These are phyloP conservation scores for Hyles lineata DNA, from an alignment of 2,888 invertebrate genomes.

Conservation along the genomic window DNA sequence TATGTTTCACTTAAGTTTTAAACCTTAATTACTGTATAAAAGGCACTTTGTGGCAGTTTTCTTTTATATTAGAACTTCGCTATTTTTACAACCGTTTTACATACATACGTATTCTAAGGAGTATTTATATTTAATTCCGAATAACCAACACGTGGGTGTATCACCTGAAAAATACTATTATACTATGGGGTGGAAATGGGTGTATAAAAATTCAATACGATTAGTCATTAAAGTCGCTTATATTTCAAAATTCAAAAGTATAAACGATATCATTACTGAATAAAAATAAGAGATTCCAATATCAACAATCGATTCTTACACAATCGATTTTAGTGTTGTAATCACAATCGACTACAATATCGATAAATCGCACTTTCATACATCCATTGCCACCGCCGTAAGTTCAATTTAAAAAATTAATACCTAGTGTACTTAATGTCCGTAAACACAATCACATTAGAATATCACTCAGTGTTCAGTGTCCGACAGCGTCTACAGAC, in stretches of 20 bases:
- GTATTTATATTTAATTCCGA: slow-evolving; percentile 56
- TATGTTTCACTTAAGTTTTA: slow-evolving; percentile 46
- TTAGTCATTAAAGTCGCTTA: slow-evolving; percentile 31
- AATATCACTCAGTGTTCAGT: slow-evolving; percentile 80
- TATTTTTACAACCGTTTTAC: slow-evolving; percentile 72
- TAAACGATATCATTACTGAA: neutral
- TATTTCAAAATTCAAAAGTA: neutral
- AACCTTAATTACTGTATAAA: slow-evolving; percentile 69
- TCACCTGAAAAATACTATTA: slow-evolving; percentile 33
- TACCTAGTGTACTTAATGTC: slow-evolving; percentile 76
- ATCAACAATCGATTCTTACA: slow-evolving; percentile 9
- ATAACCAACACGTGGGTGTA: slow-evolving; percentile 36
- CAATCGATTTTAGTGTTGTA: slow-evolving; percentile 36
- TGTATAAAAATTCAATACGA: slow-evolving; percentile 47
- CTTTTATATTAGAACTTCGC: slow-evolving; percentile 60
- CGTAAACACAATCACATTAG: slow-evolving; percentile 82
- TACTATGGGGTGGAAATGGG: slow-evolving; percentile 28
- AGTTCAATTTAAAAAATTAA: slow-evolving; percentile 30
- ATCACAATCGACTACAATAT: slow-evolving; percentile 8
- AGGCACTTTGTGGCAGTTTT: slow-evolving; percentile 84
- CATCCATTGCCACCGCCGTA: slow-evolving; percentile 21
- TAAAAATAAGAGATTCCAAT: slow-evolving; percentile 2
- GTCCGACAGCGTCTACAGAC: slow-evolving; percentile 77
- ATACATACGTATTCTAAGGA: slow-evolving; percentile 64
- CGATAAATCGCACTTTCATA: slow-evolving; percentile 21